Evolutionary conservation across 2,797 vertebrate species (phyloP).

Genomic region (Margarornis squamiger): DNA sequence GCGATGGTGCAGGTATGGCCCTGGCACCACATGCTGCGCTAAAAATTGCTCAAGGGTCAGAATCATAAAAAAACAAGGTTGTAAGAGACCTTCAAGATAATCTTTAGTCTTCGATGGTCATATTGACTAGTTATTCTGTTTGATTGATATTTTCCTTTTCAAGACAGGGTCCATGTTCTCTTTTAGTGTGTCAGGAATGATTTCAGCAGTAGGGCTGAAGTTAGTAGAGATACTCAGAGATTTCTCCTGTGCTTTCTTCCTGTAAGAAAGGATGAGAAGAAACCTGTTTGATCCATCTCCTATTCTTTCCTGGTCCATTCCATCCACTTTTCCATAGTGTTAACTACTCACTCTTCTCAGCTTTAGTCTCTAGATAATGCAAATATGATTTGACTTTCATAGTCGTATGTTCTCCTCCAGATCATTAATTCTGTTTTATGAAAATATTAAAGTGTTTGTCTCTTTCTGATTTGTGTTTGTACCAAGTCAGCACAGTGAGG

Average conservation of each 20-base stretch:
- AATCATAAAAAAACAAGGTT: not conserved
- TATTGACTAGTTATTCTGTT: not conserved
- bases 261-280: not conserved
- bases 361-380: not conserved
- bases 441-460: not conserved
- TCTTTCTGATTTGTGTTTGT: not conserved
- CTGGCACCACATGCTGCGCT: not conserved
- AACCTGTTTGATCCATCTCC: not conserved
- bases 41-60: not conserved
- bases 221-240: not conserved
- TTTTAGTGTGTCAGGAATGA: not conserved
- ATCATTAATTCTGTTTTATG: not conserved
- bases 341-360: not conserved
- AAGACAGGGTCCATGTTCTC: not conserved
- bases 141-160: not conserved
- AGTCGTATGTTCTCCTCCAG: not conserved
- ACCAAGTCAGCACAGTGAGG: not conserved
- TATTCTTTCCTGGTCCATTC: not conserved
- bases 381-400: not conserved
- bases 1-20: not conserved
- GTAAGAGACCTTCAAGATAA: not conserved
- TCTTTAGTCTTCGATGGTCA: not conserved
- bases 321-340: not conserved
- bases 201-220: not conserved
- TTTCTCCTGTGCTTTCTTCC: not conserved